Conservation (phyloP, 2,888 invertebrate genomes). For the Pandemis cinnamomeana region DNA sequence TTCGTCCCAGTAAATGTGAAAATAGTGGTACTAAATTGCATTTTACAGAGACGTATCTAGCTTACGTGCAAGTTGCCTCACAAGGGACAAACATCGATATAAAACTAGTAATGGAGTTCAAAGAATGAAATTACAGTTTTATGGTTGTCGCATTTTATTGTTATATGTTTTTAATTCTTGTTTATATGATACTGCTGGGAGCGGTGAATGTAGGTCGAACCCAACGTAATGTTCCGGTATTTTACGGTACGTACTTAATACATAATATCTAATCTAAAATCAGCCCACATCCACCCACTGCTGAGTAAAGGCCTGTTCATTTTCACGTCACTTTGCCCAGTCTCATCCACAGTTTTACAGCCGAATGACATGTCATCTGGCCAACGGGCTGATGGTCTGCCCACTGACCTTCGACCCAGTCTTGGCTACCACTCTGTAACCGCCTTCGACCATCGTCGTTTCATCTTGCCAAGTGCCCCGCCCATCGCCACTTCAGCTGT, state of each 20-base stretch:
- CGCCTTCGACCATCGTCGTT: too few species aligned
- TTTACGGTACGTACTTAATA: neutral
- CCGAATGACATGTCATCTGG: too few species aligned
- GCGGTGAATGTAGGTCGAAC: neutral
- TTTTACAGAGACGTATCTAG: slow-evolving; percentile 3
- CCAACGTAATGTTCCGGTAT: neutral
- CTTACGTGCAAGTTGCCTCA: neutral
- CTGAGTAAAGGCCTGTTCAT: too few species aligned
- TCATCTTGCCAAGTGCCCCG: too few species aligned
- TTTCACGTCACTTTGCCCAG: too few species aligned
- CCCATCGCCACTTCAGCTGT: too few species aligned
- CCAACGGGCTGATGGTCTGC: too few species aligned
- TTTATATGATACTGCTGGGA: slow-evolving; percentile 10
- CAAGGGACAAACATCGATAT: slow-evolving; percentile 20
- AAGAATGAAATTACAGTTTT: slow-evolving; percentile 30
- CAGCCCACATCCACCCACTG: too few species aligned
- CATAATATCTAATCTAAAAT: too few species aligned
- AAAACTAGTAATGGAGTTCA: slow-evolving; percentile 33
- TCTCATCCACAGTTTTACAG: too few species aligned
- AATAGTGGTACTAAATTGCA: slow-evolving; percentile 1
- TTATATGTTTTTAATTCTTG: slow-evolving; percentile 26
- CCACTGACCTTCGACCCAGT: too few species aligned
- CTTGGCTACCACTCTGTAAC: too few species aligned
- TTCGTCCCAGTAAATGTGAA: neutral
- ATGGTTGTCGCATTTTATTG: slow-evolving; percentile 27